These are phyloP conservation scores for Grus americana DNA, from an alignment of 2,113 vertebrate genomes.

Conservation along the genomic window DNA sequence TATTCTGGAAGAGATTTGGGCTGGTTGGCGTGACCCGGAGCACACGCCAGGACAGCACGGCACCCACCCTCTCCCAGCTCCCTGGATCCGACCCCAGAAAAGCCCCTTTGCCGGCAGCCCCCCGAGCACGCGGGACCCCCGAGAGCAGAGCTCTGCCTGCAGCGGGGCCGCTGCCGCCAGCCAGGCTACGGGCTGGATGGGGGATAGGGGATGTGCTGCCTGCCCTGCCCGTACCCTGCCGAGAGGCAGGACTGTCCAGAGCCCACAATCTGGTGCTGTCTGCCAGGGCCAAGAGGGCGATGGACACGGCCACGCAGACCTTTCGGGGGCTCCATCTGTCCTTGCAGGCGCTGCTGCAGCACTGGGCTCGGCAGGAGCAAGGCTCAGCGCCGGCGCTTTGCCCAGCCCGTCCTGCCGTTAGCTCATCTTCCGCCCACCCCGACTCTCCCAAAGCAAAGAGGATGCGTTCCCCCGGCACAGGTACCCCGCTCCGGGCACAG, in stretches of 20 bases:
- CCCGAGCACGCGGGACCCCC: accelerated
- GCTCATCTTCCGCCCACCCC: neutral
- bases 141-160: neutral
- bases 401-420: neutral
- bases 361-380: neutral
- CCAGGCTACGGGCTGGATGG: neutral
- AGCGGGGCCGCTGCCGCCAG: neutral
- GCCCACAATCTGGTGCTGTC: neutral
- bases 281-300: neutral
- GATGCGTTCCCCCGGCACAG: accelerated
- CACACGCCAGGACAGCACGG: accelerated
- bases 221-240: neutral
- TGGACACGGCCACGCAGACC: neutral
- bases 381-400: neutral
- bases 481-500: neutral
- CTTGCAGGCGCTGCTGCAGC: neutral
- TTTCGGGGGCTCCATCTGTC: slow-evolving; percentile 27
- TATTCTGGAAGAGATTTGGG: neutral
- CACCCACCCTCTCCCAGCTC: neutral
- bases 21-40: accelerated
- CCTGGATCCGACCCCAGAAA: neutral
- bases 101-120: neutral
- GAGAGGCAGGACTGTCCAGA: neutral
- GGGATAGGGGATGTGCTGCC: neutral
- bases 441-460: neutral